Evolutionary conservation across 1,140 invertebrate species (phyloP), one percentile per base, ranked within the genome.

Genomic region (Nixonia krombeini): DNA sequence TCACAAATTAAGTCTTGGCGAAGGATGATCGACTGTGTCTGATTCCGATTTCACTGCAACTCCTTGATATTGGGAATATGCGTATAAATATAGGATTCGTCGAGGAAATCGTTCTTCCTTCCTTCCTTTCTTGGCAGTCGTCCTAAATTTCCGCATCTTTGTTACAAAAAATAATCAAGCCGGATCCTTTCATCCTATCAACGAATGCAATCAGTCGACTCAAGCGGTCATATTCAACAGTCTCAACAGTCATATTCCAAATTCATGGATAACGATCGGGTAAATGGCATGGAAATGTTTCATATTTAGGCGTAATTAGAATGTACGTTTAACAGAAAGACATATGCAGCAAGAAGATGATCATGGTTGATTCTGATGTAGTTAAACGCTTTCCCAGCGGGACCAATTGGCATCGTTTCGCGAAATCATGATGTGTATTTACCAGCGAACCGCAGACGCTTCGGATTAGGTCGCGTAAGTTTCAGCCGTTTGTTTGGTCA

Each of bases 371-470:
- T n/a, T n/a, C n/a, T n/a, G n/a, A n/a, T n/a, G n/a, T n/a, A n/a
- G n/a, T n/a, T n/a, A n/a, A n/a, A n/a, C n/a, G n/a, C n/a, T n/a
- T n/a, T n/a, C n/a, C 25, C 44, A 61, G 46, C 47, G 46, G 31
- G 42, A 45, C 44, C 55, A 65, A 64, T 62, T 70, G 55, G 59
- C 67, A 63, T 55, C 38, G 55, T 59, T 69, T 58, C 64, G 47
- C 47, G 40, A 59, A 63, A 59, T 59, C 42, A 49, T 63, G 49
- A 58, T 64, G 49, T 69, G 53, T 58, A 50, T 59, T 64, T 64
- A 17, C n/a, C 15, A 15, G 41, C 57, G 45, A 63, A 45, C 31
- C 50, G 38, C 50, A n/a, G n/a, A n/a, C n/a, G n/a, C n/a, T n/a
- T n/a, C n/a, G n/a, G 58, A 58, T 62, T 69, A 57, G 58, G 50